Evolutionary conservation across 2,888 invertebrate genomes (phyloP).

Genomic region (Neuroscelio doddi): DNA sequence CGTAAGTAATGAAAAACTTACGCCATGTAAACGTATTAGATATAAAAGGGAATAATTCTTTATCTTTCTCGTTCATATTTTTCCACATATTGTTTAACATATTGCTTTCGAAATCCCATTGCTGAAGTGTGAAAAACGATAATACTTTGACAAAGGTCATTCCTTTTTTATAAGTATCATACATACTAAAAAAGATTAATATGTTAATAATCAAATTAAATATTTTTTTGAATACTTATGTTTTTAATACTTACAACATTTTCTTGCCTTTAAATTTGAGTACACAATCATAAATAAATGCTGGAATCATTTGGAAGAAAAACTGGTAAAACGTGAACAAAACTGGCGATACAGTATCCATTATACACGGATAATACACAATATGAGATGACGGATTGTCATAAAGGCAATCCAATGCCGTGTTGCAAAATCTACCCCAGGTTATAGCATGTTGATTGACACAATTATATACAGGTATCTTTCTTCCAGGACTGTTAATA

Average conservation of each 20-base stretch:
- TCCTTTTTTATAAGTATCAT: background rate
- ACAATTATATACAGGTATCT: constrained; percentile 19
- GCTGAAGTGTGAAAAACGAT: background rate
- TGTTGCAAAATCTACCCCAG: background rate
- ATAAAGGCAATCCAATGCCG: too few species aligned
- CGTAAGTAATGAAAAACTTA: background rate
- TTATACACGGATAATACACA: too few species aligned
- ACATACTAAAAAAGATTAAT: background rate
- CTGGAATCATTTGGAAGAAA: too few species aligned
- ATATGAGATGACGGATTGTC: too few species aligned
- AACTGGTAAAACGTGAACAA: too few species aligned
- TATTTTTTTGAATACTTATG: too few species aligned
- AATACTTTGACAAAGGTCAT: background rate
- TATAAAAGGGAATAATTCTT: background rate
- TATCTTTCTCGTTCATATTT: background rate
- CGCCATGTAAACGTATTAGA: background rate
- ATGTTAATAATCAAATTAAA: too few species aligned
- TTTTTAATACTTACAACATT: too few species aligned
- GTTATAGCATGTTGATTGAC: background rate
- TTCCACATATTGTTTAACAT: background rate
- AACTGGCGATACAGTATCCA: too few species aligned
- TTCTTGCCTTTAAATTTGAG: too few species aligned
- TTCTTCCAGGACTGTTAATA: background rate
- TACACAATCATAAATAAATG: too few species aligned
- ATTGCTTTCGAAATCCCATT: background rate